Evolutionary conservation across 2,888 invertebrate species (phyloP), one percentile per base, ranked within the genome.

Genomic region (Spisula solida): DNA sequence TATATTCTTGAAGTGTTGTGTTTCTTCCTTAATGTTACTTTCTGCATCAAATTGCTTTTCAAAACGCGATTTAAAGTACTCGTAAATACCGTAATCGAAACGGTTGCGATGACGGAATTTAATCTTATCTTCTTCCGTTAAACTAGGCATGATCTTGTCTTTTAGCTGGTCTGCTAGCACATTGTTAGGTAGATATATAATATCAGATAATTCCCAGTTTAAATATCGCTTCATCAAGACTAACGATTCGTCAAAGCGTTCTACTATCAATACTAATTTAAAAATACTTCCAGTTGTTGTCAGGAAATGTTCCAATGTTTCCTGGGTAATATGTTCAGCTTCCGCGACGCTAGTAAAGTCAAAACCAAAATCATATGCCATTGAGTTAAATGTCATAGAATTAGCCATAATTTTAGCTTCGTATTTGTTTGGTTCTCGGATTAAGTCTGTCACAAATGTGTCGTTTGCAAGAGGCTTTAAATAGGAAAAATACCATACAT

Each of bases 241-340:
- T 10, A 88, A 48, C 18, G 85, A 84, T 56, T 88, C 88, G 34
- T 88, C 88, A 55, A 88, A 81, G 1, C 81, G 29, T 81, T 88
- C 88, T 34, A 75, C 85, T 4, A 85, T 0, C 34, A 88, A 14
- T 31, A 88, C 88, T 18, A 88, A 20, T 10, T 81, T 20, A 70
- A 88, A 88, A 41, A 20, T 85, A 31, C 70, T n/a, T 5, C 41
- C 66, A 10, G 41, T 75, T 20, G 48, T 31, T 0, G 18, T 75
- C 12, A 83, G 20, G 75, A 83, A 83, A 41, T 75, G 29, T 29
- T 75, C 20, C 51, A 83, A 83, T 4, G 14, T 34, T 47, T 75
- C 51, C 5, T 75, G 70, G 20, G 83, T 70, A 10, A 75, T 75
- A 1, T 51, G 51, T 51, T 34, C 55, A 18, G 75, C 75, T 14